Percentiles rank a stretch among this genome's conserved stretches.
These are phyloP conservation scores for Scaptomyza hsui DNA, from an alignment of 1,140 invertebrate genomes.

Conservation along the genomic window DNA sequence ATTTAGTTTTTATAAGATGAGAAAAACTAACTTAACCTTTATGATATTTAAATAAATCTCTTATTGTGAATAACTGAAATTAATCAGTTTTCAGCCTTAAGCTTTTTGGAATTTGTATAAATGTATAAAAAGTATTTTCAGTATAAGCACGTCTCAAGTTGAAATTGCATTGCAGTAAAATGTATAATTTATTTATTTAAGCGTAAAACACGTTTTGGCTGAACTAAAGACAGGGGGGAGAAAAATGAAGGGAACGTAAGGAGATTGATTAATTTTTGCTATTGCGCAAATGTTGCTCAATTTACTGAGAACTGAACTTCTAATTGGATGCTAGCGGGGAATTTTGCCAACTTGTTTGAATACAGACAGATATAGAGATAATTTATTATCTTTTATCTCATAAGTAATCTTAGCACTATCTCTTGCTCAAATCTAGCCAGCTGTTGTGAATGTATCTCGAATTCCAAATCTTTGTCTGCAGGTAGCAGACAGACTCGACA, in stretches of 20 bases:
- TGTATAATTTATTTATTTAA: conserved; percentile 30
- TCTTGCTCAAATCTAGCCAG: conserved; percentile 18
- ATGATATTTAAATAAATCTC: neutral
- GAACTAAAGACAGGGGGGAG: conserved; percentile 4
- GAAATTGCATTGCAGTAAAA: conserved; percentile 35
- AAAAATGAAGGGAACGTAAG: neutral
- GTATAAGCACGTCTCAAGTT: conserved; percentile 40
- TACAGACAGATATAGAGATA: neutral
- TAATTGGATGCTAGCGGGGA: neutral
- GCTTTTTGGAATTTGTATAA: neutral
- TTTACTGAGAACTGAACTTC: neutral
- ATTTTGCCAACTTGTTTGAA: neutral
- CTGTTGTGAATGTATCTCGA: conserved; percentile 19
- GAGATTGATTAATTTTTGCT: conserved; percentile 6
- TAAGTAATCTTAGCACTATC: conserved; percentile 8
- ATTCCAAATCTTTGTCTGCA: conserved; percentile 15
- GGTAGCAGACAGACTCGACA: conserved; percentile 26
- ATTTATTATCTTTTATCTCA: conserved; percentile 14
- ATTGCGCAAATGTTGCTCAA: conserved; percentile 2
- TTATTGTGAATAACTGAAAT: neutral
- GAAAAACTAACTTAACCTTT: neutral
- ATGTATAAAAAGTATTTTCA: conserved; percentile 25
- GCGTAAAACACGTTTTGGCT: conserved; percentile 61
- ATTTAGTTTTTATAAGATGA: too few species aligned
- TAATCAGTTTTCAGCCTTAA: neutral